Base-by-base conservation (phyloP, 2,113 vertebrate genomes). In the Polypterus senegalus region DNA sequence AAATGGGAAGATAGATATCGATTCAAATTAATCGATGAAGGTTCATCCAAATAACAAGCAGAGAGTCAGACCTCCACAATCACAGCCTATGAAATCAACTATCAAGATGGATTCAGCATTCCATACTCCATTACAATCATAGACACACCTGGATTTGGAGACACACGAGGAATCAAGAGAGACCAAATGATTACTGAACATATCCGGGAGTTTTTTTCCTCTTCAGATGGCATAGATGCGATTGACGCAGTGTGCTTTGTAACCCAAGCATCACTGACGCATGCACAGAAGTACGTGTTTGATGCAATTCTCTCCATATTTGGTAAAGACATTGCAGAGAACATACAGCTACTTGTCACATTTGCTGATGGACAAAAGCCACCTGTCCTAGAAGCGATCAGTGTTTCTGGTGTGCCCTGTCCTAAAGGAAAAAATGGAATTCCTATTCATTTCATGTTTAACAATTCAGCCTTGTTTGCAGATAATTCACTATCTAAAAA, bases 101-200 rank as follows among this genome's bases (percentile, higher is more conserved):
- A 72, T 54, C 62, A 60, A 8, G 47, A 70, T 0, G 74, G 70
- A 0, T 80, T 81, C 46, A 6, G 54, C 4, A 59, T 77, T 2
- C 10, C 60, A 0, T 70, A 52, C 64, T 77, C 77, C 1, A 5
- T 83, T 27, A 82, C 76, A 3, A 63, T 85, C 1, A 65, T 79
- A 2, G 82, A 84, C 69, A 80, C 77, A 1, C 81, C 77, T n/a
- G 79, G 77, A 0, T 81, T 84, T 64, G 79, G 74, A 10, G 72
- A 77, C 6, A 74, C 73, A 1, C 59, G 72, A 61, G 78, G 74
- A 9, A 69, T 73, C 44, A 5, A 9, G 0, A 67, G 58, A 61
- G 76, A 81, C 58, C 27, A 5, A 3, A 0, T 10, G 61, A 71
- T 79, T 9, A 61, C 11, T 2, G 59, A 72, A 7, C 63, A 75